Evolutionary conservation across 1,140 invertebrate genomes (phyloP), one percentile per base, ranked within the genome.

Genomic region (Centruroides sculpturatus): DNA sequence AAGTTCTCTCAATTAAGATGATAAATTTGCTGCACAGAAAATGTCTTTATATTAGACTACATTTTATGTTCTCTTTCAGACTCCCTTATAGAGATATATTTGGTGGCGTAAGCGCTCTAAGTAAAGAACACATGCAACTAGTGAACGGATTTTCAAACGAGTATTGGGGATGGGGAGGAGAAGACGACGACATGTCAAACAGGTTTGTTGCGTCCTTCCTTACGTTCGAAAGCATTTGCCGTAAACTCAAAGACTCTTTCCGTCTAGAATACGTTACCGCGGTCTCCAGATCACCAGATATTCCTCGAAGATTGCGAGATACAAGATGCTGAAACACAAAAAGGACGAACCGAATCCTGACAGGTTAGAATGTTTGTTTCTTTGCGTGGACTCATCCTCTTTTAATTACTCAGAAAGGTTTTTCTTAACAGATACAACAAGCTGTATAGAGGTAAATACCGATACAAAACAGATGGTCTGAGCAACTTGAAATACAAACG

Each of bases 81-180:
- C 61, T 74, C 52, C 71, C 69, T 49, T 73, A 74, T 53, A 64
- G 64, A 57, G 67, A 67, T 47, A 65, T 73, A 9, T 71, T 73
- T 61, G 90, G 89, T 35, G 89, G 89, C 57, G 89, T 92, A 1
- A 89, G 85, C 41, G 89, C 89, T 3, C 81, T 95, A 76, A 87
- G 82, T 0, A 78, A 80, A 55, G 80, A 85, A 64, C 89, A 93
- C 67, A 90, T 92, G 72, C 76, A 80, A 62, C 76, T 82, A 55
- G 83, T 93, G 1, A 94, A 93, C 71, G 91, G 91, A 1, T 94
- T 92, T 77, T 89, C 87, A 41, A 94, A 94, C 71, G 83, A 84
- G 47, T 94, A 87, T 73, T 93, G 89, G 85, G 90, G 89, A 9
- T 92, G 89, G 89, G 90, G 90, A 46, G 89, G 85, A 34, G 90